Evolutionary conservation across 2,113 vertebrate genomes (phyloP), one percentile per base, ranked within the genome.

Genomic region (Gyps fulvus): DNA sequence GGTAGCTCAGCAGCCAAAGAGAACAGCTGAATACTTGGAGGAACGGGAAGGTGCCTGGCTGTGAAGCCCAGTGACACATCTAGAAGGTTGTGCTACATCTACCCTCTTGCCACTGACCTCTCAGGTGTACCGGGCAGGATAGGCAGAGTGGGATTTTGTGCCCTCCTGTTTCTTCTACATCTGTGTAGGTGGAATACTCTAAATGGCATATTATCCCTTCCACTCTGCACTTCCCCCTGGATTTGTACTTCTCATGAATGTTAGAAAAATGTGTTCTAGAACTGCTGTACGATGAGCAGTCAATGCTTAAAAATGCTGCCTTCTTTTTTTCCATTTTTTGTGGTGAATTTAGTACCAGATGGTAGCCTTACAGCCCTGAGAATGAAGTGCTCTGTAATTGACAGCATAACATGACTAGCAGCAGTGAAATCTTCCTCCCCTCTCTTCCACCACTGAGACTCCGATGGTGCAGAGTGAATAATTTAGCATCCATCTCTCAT

Each of bases 401-500:
- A 62, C 90, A 90, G 96, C 80, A 40, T 2, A 82, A 72, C 87
- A 86, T 25, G 82, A 63, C 54, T n/a, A n/a, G 74, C 93, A 82
- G 83, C 63, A 69, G 83, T 1, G 58, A 82, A 52, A 86, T 50
- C 92, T 58, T 65, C 82, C 87, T 95, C 80, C 86, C 84, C 78
- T 79, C 92, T 67, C 79, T 40, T 7, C 34, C 90, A 69, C 66
- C 32, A 7, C 80, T 9, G 29, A 43, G 58, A 13, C 89, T 89
- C 87, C 8, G 19, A 3, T 63, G 92, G 78, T 10, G 50, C 83
- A 15, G 52, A 73, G 90, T 96, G 93, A 96, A 96, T 93, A 95
- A 96, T 93, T 97, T 3, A 96, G 70, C 84, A 92, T 82, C 95
- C 82, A 40, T 80, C 93, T 72, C 89, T 89, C 95, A 93, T 95